Evolutionary conservation across 64 coral and sea anemone genomes (phyloP), one percentile per base, ranked within the genome.

Genomic region (Actinia tenebrosa): DNA sequence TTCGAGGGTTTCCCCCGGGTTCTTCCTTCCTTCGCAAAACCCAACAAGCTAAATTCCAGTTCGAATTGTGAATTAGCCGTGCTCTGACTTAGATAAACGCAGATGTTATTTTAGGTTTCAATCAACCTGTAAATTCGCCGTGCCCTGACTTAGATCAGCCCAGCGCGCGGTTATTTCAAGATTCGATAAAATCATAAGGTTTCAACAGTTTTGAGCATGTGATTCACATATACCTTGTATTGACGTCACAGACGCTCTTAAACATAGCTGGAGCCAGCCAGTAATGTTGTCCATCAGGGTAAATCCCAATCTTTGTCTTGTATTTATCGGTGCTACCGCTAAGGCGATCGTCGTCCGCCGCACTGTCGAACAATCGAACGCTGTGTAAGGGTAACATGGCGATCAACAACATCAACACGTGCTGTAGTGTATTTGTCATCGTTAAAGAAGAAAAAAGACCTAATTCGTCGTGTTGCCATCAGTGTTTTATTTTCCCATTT

Each of bases 191-290:
- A 37, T 37, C 30, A 37, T 37, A 37, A 37, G 30, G 30, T 37
- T 37, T 37, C 30, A 37, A 37, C 30, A 37, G 1, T 37, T 37
- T 50, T 50, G 47, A 50, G 19, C 27, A 44, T 22, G 19, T 22
- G 27, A 45, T 46, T 80, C 4, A 45, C 4, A 27, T 7, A 2
- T 85, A 85, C 83, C 83, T 85, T 6, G 94, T 92, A 30, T 97
- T 87, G 22, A 97, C 84, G 19, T 97, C 94, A 71, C 94, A 97
- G 0, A 91, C 78, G 94, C 94, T 97, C 23, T 93, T 89, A 60
- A 97, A 97, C 79, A 97, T 97, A 7, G 91, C 94, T 5, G 94
- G 94, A 2, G 94, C 87, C 19, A 88, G 87, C 94, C 94, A 97
- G 10, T 27, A 89, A 64, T 89, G 89, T 8, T 85, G 68, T 1